A percentile compares a stretch with the other conserved stretches of the same genome.
phyloP scores from a whole-genome alignment of 2,888 invertebrate species.

The Drosophila infuscata region DNA sequence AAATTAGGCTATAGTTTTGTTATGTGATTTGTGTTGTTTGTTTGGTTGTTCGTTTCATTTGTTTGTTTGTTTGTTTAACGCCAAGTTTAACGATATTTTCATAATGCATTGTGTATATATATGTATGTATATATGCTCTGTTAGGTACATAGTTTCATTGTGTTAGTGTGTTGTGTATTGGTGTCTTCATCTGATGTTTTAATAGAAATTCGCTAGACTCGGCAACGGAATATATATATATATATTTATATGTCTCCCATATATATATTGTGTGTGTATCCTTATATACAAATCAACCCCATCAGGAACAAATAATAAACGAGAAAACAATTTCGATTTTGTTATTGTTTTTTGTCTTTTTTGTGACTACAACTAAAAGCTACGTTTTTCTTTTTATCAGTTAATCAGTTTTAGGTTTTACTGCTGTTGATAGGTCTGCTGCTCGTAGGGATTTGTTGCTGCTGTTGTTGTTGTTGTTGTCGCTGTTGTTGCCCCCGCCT shows the following conservation, averaged over 20 bases:
- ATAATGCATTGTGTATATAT: constrained; percentile 38
- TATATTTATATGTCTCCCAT: background rate
- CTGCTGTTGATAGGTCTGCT: constrained; percentile 74
- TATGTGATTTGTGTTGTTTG: constrained; percentile 9
- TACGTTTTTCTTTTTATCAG: constrained; percentile 64
- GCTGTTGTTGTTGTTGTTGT: background rate
- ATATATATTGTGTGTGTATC: constrained; percentile 12
- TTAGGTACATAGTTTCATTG: constrained; percentile 80
- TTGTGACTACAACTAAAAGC: constrained; percentile 69
- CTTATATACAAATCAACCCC: constrained; percentile 44
- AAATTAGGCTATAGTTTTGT: constrained; percentile 45
- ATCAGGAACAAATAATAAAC: constrained; percentile 74
- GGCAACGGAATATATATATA: constrained; percentile 34
- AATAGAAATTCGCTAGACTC: constrained; percentile 64
- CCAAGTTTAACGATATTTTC: constrained; percentile 35
- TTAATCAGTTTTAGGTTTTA: constrained; percentile 23
- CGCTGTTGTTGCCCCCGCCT: constrained; percentile 6
- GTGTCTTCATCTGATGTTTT: constrained; percentile 46
- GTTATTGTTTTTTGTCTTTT: constrained; percentile 3
- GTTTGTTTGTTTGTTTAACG: constrained; percentile 10
- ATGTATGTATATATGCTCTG: constrained; percentile 62
- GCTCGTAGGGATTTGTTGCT: constrained; percentile 69
- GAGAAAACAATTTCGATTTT: constrained; percentile 40
- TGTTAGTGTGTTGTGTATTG: constrained; percentile 71
- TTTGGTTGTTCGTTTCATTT: constrained; percentile 15